These are phyloP conservation scores for Gallinago paraguaiae DNA, from an alignment of 2,113 vertebrate genomes.

Conservation along the genomic window DNA sequence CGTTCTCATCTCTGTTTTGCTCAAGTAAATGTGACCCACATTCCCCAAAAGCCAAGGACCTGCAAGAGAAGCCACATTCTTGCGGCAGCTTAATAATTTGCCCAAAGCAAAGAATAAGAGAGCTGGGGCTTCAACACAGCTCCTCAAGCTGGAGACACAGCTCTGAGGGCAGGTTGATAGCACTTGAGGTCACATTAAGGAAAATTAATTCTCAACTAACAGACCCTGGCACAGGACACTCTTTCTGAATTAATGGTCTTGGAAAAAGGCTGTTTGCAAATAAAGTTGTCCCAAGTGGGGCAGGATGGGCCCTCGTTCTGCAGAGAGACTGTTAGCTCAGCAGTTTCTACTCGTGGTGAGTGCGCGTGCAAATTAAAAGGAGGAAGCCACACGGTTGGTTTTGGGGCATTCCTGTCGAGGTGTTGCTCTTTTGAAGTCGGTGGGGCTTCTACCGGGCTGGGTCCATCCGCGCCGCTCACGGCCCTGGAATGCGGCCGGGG, in stretches of 20 bases:
- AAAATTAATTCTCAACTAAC: not conserved
- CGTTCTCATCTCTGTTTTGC: not conserved
- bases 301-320: accelerated
- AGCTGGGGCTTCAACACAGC: not conserved
- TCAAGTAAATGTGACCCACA: not conserved
- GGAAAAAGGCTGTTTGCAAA: not conserved
- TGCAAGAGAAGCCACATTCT: not conserved
- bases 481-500: slow-evolving; percentile 13
- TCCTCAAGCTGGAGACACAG: not conserved
- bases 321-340: not conserved
- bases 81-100: not conserved
- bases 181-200: not conserved
- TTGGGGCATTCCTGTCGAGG: not conserved
- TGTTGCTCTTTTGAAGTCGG: slow-evolving; percentile 13
- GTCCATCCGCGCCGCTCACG: not conserved
- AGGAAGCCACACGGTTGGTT: not conserved
- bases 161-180: not conserved
- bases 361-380: not conserved
- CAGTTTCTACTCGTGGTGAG: not conserved
- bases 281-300: not conserved
- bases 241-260: not conserved
- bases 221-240: accelerated
- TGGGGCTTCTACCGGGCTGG: slow-evolving; percentile 17
- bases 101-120: slow-evolving; percentile 1
- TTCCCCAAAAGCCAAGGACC: not conserved